Base-by-base conservation (phyloP, 2,797 vertebrate genomes). In the Semotilus atromaculatus region DNA sequence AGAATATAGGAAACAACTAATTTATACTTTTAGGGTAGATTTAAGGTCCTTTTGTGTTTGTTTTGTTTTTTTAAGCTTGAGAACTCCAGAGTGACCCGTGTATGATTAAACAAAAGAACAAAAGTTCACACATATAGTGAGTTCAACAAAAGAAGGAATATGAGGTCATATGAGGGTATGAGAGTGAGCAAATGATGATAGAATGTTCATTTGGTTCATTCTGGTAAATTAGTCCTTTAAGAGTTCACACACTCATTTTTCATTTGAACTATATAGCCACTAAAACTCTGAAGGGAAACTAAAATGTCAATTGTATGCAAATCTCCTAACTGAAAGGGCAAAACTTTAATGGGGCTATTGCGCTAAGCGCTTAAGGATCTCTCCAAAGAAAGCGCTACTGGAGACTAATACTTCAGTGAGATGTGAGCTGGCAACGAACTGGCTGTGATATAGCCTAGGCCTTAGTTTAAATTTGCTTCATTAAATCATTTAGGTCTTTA, bases 301-400 rank as follows among this genome's bases (percentile, higher is more conserved):
- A 40, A 80, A 85, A 85, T 79, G 83, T 80, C 76, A 85, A 72
- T 62, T 85, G 76, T 29, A 72, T 80, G 83, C 67, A 80, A 85
- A 85, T 85, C 55, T 66, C 40, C 23, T 38, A 38, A 80, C 38
- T 73, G 43, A 79, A 85, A 78, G 53, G 31, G 7, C 53, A 21
- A 79, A 73, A 51, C 67, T 80, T 38, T 64, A 40, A 38, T 48
- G 21, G 53, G 38, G 68, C 38, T 45, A 72, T 78, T 78, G 36
- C 62, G 31, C 18, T 53, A 71, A 78, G 82, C 10, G 51, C 48
- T 74, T 13, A 71, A 36, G 38, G 51, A 45, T 34, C 48, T 45
- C 48, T 84, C 26, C 13, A 70, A 45, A 60, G 13, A 60, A 84
- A 84, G 14, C 9, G 18, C 31, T 5, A 26, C 23, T 74, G 14